These are phyloP conservation scores for Globodera ellingtonae DNA, from an alignment of 1,140 invertebrate genomes.

Conservation along the genomic window DNA sequence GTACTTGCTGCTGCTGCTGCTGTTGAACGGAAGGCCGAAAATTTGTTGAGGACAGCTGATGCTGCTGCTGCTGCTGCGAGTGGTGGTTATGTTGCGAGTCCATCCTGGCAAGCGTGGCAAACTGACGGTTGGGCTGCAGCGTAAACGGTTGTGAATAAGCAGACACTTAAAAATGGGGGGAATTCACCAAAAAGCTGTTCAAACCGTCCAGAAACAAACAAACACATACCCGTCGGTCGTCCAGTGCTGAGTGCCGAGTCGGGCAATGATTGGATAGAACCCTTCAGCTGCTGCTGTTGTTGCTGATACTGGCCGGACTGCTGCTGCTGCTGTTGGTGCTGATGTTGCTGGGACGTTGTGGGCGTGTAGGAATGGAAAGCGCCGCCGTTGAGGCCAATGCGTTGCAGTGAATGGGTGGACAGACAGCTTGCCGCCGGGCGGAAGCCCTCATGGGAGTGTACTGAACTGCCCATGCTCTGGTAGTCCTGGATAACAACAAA, in stretches of 20 bases:
- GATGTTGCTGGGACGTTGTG: conserved; percentile 8
- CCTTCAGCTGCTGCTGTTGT: conserved; percentile 33
- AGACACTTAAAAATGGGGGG: background rate
- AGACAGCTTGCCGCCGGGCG: conserved; percentile 36
- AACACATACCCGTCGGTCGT: background rate
- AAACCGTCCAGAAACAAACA: background rate
- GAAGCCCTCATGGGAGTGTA: conserved; percentile 48
- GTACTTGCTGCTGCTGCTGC: background rate
- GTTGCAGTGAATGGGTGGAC: conserved; percentile 55
- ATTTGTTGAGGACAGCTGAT: background rate
- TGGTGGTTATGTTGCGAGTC: background rate
- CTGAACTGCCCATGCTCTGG: conserved; percentile 49
- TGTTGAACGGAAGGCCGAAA: background rate
- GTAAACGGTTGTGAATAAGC: conserved; percentile 10
- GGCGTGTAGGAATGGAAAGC: conserved; percentile 53
- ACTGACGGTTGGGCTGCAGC: background rate
- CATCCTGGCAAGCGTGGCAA: conserved; percentile 2
- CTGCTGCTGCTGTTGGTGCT: conserved; percentile 7
- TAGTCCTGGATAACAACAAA: conserved; percentile 23
- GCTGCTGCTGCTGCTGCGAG: background rate
- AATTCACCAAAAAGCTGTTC: background rate
- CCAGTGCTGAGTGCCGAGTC: conserved; percentile 45
- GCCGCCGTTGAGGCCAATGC: conserved; percentile 37
- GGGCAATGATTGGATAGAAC: conserved; percentile 61
- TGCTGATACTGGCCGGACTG: conserved; percentile 24